Percentiles rank a stretch among this genome's conserved stretches.
phyloP scores from a whole-genome alignment of 2,888 invertebrate species.

The Chrysotoxum bicinctum region DNA sequence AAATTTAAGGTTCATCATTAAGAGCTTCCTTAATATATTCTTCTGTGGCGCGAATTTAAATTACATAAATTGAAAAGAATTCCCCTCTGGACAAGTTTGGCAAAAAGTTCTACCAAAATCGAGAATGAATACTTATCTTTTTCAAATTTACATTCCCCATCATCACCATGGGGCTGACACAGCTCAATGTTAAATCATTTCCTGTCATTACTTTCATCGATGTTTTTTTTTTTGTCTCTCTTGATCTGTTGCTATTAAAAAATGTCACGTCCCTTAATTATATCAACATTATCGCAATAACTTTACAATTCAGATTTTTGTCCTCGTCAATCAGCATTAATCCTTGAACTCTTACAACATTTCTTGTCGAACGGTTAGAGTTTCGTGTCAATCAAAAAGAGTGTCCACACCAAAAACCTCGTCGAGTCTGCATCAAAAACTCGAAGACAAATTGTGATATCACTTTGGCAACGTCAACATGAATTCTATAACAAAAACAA shows the following conservation, averaged over 20 bases:
- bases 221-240: neutral
- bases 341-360: slow-evolving; percentile 33
- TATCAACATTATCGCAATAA: slow-evolving; percentile 32
- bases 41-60: no score
- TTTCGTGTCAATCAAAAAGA: slow-evolving; percentile 47
- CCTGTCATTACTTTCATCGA: slow-evolving; percentile 7
- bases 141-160: neutral
- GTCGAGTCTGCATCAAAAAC: slow-evolving; percentile 53
- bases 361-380: slow-evolving; percentile 47
- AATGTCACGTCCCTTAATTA: slow-evolving; percentile 38
- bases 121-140: neutral
- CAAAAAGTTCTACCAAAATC: neutral
- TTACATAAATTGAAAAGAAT: neutral
- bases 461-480: slow-evolving; percentile 66
- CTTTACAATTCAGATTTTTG: slow-evolving; percentile 27
- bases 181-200: slow-evolving; percentile 26
- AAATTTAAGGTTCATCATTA: neutral
- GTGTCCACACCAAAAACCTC: slow-evolving; percentile 23
- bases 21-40: no score
- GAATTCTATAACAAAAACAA: slow-evolving; percentile 25
- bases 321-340: slow-evolving; percentile 17
- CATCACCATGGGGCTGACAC: neutral
- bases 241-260: slow-evolving; percentile 33
- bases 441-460: slow-evolving; percentile 70
- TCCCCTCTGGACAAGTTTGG: neutral